A percentile compares a stretch with the other conserved stretches of the same genome.
phyloP scores from a whole-genome alignment of 2,113 vertebrate species.

The Pteropus alecto region DNA sequence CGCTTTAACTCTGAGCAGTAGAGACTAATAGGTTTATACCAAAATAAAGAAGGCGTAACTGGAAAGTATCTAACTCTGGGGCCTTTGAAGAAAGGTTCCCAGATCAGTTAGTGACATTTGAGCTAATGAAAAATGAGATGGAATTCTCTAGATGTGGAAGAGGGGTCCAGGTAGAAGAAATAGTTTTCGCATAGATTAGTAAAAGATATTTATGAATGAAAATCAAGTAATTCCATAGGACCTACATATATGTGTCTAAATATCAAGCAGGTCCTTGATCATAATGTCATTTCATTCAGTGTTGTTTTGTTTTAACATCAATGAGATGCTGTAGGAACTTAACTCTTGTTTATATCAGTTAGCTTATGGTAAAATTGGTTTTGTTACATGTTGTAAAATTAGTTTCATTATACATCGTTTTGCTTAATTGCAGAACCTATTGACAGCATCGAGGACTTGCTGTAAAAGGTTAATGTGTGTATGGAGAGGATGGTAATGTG shows the following conservation, averaged over 20 bases:
- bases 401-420: background rate
- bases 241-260: background rate
- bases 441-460: background rate
- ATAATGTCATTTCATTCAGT: background rate
- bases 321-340: background rate
- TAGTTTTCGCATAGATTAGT: background rate
- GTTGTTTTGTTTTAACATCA: background rate
- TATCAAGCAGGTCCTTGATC: background rate
- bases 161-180: background rate
- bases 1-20: background rate
- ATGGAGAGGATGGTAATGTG: background rate
- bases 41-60: background rate
- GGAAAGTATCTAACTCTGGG: background rate
- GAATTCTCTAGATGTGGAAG: background rate
- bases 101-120: background rate
- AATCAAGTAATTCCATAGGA: background rate
- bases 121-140: background rate
- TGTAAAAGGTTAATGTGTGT: background rate
- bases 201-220: background rate
- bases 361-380: background rate
- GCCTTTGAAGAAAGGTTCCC: background rate
- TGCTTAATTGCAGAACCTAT: background rate
- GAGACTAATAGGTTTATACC: background rate
- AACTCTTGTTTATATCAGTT: background rate
- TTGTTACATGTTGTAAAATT: background rate